Percentiles rank a stretch among this genome's conserved stretches.
Evolutionary conservation across 1,140 invertebrate species (phyloP).

Genomic region (Sesamia nonagrioides): DNA sequence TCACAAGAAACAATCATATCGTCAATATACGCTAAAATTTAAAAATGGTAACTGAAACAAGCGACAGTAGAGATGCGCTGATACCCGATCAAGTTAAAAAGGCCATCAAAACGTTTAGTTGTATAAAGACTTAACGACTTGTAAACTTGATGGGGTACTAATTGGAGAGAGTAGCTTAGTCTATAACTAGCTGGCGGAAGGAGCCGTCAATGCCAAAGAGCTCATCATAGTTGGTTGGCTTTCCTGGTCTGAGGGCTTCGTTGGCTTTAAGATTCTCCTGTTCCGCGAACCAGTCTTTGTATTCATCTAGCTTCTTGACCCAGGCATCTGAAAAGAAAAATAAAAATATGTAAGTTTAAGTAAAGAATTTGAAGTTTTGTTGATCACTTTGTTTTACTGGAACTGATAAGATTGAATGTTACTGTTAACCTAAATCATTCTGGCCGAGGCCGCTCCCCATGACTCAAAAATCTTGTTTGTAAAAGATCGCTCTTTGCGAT

Average conservation of each 20-base stretch:
- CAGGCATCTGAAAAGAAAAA: slow-evolving; percentile 89
- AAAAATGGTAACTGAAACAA: slow-evolving; percentile 59
- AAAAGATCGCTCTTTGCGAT: too few species aligned
- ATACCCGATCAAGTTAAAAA: slow-evolving; percentile 55
- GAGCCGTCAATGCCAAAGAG: slow-evolving; percentile 94
- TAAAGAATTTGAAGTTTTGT: too few species aligned
- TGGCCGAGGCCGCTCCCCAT: too few species aligned
- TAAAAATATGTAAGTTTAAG: not conserved
- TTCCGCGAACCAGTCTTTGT: slow-evolving; percentile 92
- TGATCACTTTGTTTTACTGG: too few species aligned
- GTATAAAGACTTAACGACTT: slow-evolving; percentile 25
- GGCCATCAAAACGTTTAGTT: slow-evolving; percentile 4
- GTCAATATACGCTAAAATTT: slow-evolving; percentile 46
- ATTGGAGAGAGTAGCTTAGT: slow-evolving; percentile 84
- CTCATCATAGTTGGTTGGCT: slow-evolving; percentile 90
- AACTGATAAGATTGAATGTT: too few species aligned
- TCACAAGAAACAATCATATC: slow-evolving; percentile 30
- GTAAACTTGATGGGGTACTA: slow-evolving; percentile 53
- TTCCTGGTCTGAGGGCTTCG: slow-evolving; percentile 92
- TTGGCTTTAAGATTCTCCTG: slow-evolving; percentile 93
- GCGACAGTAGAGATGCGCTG: slow-evolving; percentile 55
- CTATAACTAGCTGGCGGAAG: slow-evolving; percentile 93
- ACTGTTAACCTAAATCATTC: too few species aligned
- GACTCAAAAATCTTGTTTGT: too few species aligned
- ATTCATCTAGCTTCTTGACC: slow-evolving; percentile 92